Evolutionary conservation across 37 sponge, comb jelly and placozoan species (phyloP), one percentile per base, ranked within the genome.

Genomic region (Halichondria panicea): DNA sequence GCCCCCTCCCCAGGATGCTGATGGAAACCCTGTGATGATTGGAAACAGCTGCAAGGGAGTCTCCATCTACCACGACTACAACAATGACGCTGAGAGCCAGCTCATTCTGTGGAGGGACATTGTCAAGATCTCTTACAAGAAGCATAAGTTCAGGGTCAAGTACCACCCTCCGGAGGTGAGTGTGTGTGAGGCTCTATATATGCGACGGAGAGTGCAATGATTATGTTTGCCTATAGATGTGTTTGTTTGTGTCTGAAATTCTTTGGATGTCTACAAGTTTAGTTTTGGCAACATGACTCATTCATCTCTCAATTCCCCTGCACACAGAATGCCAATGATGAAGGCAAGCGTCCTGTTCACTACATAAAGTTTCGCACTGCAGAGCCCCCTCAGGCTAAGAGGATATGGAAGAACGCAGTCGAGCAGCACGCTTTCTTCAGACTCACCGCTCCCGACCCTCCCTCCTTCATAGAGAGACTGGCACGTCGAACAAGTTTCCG

Each of bases 351-450:
- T 3, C 3, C 56, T 9, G 56, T 55, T 19, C 34, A 22, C 0
- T 5, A 61, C 34, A 43, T 60, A 22, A 84, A 89, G 67, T 63
- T 84, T 44, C 33, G 37, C 32, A 55, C 71, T 38, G 88, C 75
- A 7, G 57, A 81, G 2, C 85, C 63, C 2, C 81, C 77, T 1
- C 60, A 57, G 30, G 77, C 82, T 38, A 93, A 93, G 83, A 80
- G 81, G 64, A 45, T 93, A 21, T 93, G 93, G 93, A 84, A 79
- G 81, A 62, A 74, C n/a, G 84, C 85, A 5, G 88, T 88, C n/a
- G 93, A 93, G 53, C 93, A 93, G 35, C 93, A 93, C 44, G 77
- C 85, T 52, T 93, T 93, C 82, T 93, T 93, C 86, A 84, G 86
- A 54, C 68, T 85, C 32, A 34, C 63, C 2, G 75, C 53, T 13